Evolutionary conservation across 2,797 vertebrate genomes (phyloP), one percentile per base, ranked within the genome.

Genomic region (Diceros bicornis): DNA sequence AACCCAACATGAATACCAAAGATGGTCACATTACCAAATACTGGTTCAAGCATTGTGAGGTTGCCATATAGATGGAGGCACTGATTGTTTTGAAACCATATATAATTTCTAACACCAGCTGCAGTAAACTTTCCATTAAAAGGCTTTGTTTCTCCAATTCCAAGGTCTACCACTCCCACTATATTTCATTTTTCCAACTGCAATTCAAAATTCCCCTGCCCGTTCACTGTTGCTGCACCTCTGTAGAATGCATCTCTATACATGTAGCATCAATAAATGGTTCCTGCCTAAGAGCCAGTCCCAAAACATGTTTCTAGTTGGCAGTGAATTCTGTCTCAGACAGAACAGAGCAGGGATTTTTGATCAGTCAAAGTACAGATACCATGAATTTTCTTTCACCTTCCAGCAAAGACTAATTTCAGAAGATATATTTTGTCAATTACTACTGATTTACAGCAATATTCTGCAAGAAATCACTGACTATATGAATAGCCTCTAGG

Each of bases 171-270:
- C 37, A 78, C 1, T 97, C 37, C n/a, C 66, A 29, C 29, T 71
- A 96, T 11, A 66, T 88, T 95, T 94, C 85, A 95, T 93, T 94
- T 96, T 96, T 62, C 52, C 68, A 94, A 94, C 6, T 84, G 7
- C 37, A 86, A 91, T 81, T 95, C 47, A 96, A 94, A 96, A 92
- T 44, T 89, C 2, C 74, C 61, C 59, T 87, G 23, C 21, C 32
- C 32, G 62, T 72, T 88, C 44, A 69, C 57, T 74, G 11, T 18
- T 55, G 32, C 21, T 96, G 21, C 16, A 85, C 41, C 17, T 94
- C 61, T 69, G 2, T 4, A 94, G 37, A 95, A 92, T 32, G 41
- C 34, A 96, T 29, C 41, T 88, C 34, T 85, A 47, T 78, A 92
- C 6, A 68, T 64, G 14, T 18, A 87, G 17, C 50, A 92, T 93